A percentile compares a stretch with the other conserved stretches of the same genome.
Conservation (phyloP, 2,888 invertebrate species). For the Lordiphosa fenestrarum region DNA sequence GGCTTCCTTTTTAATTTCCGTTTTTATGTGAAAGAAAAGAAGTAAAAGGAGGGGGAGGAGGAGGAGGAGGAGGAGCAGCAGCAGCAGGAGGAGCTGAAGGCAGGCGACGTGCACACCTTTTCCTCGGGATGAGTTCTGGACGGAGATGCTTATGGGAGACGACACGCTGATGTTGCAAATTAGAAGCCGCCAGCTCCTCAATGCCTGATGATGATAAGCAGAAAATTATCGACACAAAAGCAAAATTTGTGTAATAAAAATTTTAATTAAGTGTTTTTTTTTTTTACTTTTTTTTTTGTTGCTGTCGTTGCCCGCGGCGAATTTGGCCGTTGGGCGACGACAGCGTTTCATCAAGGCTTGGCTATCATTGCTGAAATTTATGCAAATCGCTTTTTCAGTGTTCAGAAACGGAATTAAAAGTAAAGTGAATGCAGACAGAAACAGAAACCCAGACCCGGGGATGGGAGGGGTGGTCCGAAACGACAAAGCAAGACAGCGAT, state of each 20-base stretch:
- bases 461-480: constrained; percentile 30
- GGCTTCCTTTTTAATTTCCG: constrained; percentile 70
- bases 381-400: constrained; percentile 61
- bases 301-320: constrained; percentile 11
- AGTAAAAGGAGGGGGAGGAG: constrained; percentile 4
- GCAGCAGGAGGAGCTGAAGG: background rate
- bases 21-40: constrained; percentile 52
- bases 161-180: constrained; percentile 67
- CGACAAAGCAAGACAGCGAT: constrained; percentile 46
- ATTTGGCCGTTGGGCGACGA: constrained; percentile 25
- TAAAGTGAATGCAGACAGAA: constrained; percentile 56
- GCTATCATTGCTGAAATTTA: constrained; percentile 67
- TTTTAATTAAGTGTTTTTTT: constrained; percentile 67
- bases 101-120: too few species aligned
- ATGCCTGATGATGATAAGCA: constrained; percentile 63
- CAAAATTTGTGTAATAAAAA: constrained; percentile 69
- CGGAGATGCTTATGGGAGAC: background rate
- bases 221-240: constrained; percentile 72
- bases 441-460: constrained; percentile 28
- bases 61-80: background rate
- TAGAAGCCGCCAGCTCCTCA: constrained; percentile 41
- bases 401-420: constrained; percentile 54
- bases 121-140: too few species aligned
- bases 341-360: constrained; percentile 47
- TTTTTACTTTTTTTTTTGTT: constrained; percentile 1